Evolutionary conservation across 2,888 invertebrate genomes (phyloP), one percentile per base, ranked within the genome.

Genomic region (Apodemia hepburni): DNA sequence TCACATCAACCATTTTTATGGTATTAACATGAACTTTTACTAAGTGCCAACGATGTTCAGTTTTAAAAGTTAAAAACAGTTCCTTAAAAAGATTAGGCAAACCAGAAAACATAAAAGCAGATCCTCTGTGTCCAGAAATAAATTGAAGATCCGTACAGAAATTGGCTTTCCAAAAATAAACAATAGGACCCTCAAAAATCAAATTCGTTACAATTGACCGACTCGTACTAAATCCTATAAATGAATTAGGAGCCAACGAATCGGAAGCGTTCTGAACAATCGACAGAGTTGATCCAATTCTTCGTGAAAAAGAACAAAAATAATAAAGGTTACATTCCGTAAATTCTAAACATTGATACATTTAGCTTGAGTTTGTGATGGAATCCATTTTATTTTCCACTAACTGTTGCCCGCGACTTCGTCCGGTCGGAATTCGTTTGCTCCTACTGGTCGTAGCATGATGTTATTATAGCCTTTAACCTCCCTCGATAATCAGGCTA

Each of bases 261-360:
- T 22, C 54, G 54, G 15, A 54, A 54, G 54, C 22, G 54, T 27
- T 45, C 54, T 54, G 27, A 54, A 54, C 54, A 54, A 54, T 54
- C 54, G 54, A 22, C 54, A 54, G 54, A 54, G 54, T 22, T 54
- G 54, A 54, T 54, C 54, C 54, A 54, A 54, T 54, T 54, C 22
- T 54, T 15, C 4, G 54, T 54, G 45, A 45, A 54, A 54, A 29
- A 2, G 54, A 54, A 54, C 27, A 54, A 54, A 54, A 54, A 54
- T 51, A 51, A 51, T 54, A 54, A 54, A 54, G 54, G 54, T 54
- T 27, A 45, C 45, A 45, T 54, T 27, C 6, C 22, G 54, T 54
- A 27, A 29, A 54, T 15, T 22, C 54, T 54, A 27, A 22, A 54
- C 27, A 45, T 45, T 45, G 45, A 45, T 45, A 22, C 54, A 54